Base-by-base conservation (phyloP, 1,140 invertebrate species). In the Hyphantria cunea region DNA sequence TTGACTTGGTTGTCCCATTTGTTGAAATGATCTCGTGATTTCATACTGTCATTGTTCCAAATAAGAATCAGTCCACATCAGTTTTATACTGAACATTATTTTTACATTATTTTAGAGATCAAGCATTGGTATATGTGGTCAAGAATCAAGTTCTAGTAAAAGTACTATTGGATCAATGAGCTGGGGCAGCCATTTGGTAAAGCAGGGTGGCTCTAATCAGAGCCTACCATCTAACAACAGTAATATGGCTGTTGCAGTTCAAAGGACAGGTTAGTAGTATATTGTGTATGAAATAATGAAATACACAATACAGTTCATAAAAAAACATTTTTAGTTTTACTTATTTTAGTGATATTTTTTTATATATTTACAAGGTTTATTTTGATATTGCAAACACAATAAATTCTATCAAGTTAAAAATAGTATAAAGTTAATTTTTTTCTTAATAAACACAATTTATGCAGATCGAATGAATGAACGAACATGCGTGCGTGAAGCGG, bases 401-500 rank as follows among this genome's bases (percentile, higher is more conserved):
- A n/a, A n/a, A n/a, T n/a, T n/a, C n/a, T n/a, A n/a, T n/a, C n/a
- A n/a, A n/a, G n/a, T n/a, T n/a, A n/a, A n/a, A n/a, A n/a, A n/a
- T n/a, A n/a, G n/a, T n/a, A n/a, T 5, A 25, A 25, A 25, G 5
- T 25, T 25, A 25, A 1, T 25, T 25, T 25, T 25, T 3, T 25
- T 25, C 17, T 25, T 25, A 25, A 3, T 25, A 25, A 25, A 25
- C 17, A 25, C 17, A 1, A 25, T 25, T 25, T 25, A n/a, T 37
- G 48, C 25, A 85, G 86, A 82, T 61, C 71, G 67, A 61, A 6
- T 66, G 32, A 72, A 53, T 6, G 86, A 90, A 47, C 80, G 81
- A 0, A 58, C 66, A 0, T 84, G 82, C 51, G 84, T 90, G 0
- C 80, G 89, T 6, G 78, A 84, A 9, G 87, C 87, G 12, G 80